phyloP scores from a whole-genome alignment of 1,140 invertebrate genomes.

The Antheraea mylitta region DNA sequence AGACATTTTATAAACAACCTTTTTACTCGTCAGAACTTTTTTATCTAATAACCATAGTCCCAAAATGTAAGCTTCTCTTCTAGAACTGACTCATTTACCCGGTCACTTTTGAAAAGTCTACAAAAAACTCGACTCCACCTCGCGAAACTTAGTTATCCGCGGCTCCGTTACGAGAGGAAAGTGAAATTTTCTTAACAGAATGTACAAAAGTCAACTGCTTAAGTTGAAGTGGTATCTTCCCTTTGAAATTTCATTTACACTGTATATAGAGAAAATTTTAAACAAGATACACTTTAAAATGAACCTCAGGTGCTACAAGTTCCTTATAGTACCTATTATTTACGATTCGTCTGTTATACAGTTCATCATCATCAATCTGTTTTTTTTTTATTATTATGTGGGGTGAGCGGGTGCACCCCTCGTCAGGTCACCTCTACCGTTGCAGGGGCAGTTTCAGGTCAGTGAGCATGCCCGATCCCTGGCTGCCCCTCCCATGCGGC shows the following conservation, averaged over 20 bases:
- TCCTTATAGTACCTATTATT: not conserved
- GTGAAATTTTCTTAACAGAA: not conserved
- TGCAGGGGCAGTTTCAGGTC: too few relatives aligned
- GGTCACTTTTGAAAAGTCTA: not conserved
- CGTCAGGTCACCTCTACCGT: too few relatives aligned
- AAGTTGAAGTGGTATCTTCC: not conserved
- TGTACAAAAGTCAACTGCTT: not conserved
- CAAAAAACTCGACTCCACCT: not conserved
- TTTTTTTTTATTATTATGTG: too few relatives aligned
- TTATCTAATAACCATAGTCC: too few relatives aligned
- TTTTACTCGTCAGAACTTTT: not conserved
- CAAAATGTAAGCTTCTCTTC: too few relatives aligned
- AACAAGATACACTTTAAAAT: not conserved
- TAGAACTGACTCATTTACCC: not conserved
- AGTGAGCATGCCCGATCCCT: too few relatives aligned
- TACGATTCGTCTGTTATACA: not conserved
- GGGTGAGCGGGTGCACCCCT: too few relatives aligned
- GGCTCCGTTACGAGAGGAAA: not conserved
- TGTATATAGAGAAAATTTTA: slow-evolving; percentile 1
- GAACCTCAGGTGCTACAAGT: not conserved
- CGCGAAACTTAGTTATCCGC: not conserved
- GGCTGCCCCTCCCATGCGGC: too few relatives aligned
- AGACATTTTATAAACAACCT: not conserved
- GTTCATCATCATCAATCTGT: too few relatives aligned
- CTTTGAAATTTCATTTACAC: not conserved